These are phyloP conservation scores for Tricholaema leucomelas DNA, from an alignment of 2,113 vertebrate genomes.

Conservation along the genomic window DNA sequence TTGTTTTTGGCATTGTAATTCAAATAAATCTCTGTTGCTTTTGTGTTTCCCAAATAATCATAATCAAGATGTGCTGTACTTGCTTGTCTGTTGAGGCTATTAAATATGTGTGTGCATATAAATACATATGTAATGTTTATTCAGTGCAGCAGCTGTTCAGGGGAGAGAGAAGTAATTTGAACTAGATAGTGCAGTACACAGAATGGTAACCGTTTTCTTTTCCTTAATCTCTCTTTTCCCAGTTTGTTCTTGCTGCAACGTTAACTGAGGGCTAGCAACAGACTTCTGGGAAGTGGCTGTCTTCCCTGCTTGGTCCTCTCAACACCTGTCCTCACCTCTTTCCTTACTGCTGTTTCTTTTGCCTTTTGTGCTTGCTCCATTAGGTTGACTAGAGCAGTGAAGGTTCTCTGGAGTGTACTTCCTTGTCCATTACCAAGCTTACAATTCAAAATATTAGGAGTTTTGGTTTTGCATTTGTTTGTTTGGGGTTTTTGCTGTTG, in stretches of 20 bases:
- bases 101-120: neutral
- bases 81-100: neutral
- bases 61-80: neutral
- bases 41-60: neutral
- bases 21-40: neutral
- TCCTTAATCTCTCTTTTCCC: neutral
- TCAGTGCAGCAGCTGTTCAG: neutral
- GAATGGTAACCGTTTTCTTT: neutral
- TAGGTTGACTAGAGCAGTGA: neutral
- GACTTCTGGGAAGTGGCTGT: neutral
- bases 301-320: neutral
- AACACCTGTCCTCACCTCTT: neutral
- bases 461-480: neutral
- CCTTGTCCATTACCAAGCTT: neutral
- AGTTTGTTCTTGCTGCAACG: neutral
- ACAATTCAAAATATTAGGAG: neutral
- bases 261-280: neutral
- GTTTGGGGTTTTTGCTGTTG: too few species aligned
- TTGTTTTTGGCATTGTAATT: neutral
- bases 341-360: neutral
- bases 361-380: neutral
- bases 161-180: neutral
- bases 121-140: neutral
- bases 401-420: neutral
- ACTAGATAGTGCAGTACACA: neutral